phyloP scores from a whole-genome alignment of 2,797 vertebrate genomes.

The Rhinichthys osculus region DNA sequence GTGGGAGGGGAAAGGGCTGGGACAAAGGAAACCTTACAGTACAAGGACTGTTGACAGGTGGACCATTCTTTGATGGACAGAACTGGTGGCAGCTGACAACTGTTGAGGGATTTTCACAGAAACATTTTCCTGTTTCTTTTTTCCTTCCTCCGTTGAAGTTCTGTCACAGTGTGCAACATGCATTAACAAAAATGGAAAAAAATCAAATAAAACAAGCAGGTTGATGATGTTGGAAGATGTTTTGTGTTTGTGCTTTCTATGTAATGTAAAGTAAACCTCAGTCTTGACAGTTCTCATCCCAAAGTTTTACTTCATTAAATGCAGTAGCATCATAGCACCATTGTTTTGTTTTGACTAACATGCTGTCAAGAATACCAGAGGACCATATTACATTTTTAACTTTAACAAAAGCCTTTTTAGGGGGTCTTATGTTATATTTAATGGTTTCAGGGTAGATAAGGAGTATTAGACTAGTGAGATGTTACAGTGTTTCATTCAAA shows the following conservation, averaged over 20 bases:
- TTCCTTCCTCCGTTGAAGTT: constrained; percentile 58
- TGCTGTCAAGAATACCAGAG: neutral
- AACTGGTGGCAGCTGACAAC: constrained; percentile 63
- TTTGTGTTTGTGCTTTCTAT: constrained; percentile 8
- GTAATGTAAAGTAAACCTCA: neutral
- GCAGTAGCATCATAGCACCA: neutral
- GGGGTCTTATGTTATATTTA: neutral
- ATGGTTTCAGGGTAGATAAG: neutral
- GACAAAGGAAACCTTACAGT: constrained; percentile 46
- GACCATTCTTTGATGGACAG: constrained; percentile 58
- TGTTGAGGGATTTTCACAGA: constrained; percentile 55
- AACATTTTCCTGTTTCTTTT: constrained; percentile 53
- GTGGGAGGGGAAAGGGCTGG: constrained; percentile 44
- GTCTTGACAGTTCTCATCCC: neutral
- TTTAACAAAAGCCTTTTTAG: neutral
- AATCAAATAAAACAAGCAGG: constrained; percentile 62
- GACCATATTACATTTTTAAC: neutral
- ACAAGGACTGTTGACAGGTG: constrained; percentile 49
- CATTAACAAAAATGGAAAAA: constrained; percentile 64
- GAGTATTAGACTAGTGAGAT: neutral
- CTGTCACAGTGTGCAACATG: constrained; percentile 65
- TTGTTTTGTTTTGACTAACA: neutral
- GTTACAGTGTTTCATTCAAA: neutral
- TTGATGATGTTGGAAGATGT: constrained; percentile 1
- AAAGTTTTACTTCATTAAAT: neutral